Base-by-base conservation (phyloP, 2,797 vertebrate genomes). In the Cichlasoma orientale region DNA sequence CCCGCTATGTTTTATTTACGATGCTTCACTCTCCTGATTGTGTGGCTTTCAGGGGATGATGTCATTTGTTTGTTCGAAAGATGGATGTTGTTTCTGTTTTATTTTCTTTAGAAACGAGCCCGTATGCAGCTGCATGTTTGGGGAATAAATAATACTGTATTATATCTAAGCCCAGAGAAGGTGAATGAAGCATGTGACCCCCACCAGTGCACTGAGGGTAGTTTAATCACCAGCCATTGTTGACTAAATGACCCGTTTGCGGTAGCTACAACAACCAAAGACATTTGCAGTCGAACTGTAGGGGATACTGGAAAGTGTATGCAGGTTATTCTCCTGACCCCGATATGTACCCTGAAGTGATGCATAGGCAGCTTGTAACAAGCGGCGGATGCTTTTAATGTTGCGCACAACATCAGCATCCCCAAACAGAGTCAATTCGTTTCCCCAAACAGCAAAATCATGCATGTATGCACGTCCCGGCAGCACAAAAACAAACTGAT, bases 1-100 rank as follows among this genome's bases (percentile, higher is more conserved):
- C 38, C 87, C 83, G 82, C 79, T 86, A 92, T 94, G 91, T 95
- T 94, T 94, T 94, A 93, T 94, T 94, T 92, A 93, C 90, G 92
- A 91, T 88, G 91, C 89, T 57, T 82, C 90, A 53, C 89, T 89
- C 81, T 70, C 81, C 21, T 71, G 84, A 75, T 74, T 88, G 82
- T 89, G 86, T 83, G 87, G 81, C 83, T 91, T 87, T 88, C 56
- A 68, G 72, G 54, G 72, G 90, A 92, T 95, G 94, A 95, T 94
- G 93, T 95, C 92, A 95, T 95, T 85, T 94, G 92, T 94, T 94
- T 93, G 88, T 84, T 91, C 85, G 71, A 68, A 70, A 76, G 75
- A 88, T 86, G 74, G 59, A 79, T 86, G 68, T 70, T 19, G 69
- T 79, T 75, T 74, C 29, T 77, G 18, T 74, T 70, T 31, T 18